Evolutionary conservation across 1,140 invertebrate species (phyloP), one percentile per base, ranked within the genome.

Genomic region (Zophobas atratus): DNA sequence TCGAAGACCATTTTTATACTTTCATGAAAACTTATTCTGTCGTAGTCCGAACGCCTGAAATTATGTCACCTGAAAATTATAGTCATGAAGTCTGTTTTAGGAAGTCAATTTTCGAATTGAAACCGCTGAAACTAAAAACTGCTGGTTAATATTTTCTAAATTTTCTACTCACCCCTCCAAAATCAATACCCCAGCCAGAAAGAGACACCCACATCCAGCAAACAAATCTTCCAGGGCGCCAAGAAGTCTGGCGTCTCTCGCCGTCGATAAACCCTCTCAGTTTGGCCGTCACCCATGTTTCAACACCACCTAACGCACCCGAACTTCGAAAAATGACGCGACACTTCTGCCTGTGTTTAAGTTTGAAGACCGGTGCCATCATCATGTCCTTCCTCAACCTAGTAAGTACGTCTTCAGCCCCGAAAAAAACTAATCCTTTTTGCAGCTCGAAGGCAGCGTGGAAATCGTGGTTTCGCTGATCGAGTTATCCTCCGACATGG

Each of bases 321-420:
- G 20, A 63, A 35, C 57, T 34, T 4, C 4, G 2, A 43, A 75
- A 57, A 72, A 80, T 79, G 77, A n/a, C 70, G 34, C 77, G 78
- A 72, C 73, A 77, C 8, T 80, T 80, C 63, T 77, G 72, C 51
- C 77, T 71, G 43, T 74, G 51, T 78, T 53, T 80, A 2, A 76
- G 71, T 77, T 78, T 81, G 35, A 79, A 77, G 67, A 81, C 56
- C 76, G 80, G 80, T 0, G 80, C 79, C 33, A 39, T 77, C 5
- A 76, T 78, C 36, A 81, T 81, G 78, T 48, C 75, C 32, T 53
- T 74, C 32, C 43, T 76, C 36, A 80, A 76, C 71, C 49, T 80
- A 33, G 80, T 81, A 39, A 78, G 78, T 77, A 63, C 20, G 20
- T 2, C 55, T 35, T n/a, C 20, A 36, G 8, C 34, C 6, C 4